Base-by-base conservation (phyloP, 2,888 invertebrate species). In the Corythucha ciliata region DNA sequence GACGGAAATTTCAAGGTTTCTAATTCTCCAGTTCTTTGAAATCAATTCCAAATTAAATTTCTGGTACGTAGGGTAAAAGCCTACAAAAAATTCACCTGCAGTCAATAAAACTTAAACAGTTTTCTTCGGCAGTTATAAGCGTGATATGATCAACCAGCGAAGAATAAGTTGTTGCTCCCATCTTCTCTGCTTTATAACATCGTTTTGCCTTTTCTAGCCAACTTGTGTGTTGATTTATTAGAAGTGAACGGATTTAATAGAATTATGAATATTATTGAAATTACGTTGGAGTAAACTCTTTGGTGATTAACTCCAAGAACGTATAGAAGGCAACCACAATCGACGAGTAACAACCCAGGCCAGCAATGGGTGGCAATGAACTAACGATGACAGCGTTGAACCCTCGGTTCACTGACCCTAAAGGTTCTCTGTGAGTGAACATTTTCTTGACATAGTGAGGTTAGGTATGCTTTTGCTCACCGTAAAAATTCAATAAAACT, bases 261-360 rank as follows among this genome's bases (percentile, higher is more conserved):
- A n/a, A n/a, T n/a, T n/a, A n/a, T n/a, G n/a, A n/a, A n/a, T n/a
- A n/a, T n/a, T n/a, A n/a, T n/a, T n/a, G n/a, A n/a, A 49, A 40
- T 4, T 24, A 49, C 49, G 49, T 41, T 8, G n/a, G 29, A 5
- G 42, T 32, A 25, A 26, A 49, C 24, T 49, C 32, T 29, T 49
- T 44, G 45, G n/a, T 46, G 27, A 51, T 25, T 22, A 40, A 37
- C 68, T 92, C 90, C 3, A 93, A 71, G 65, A 93, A 84, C 2
- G 83, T 86, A 67, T 86, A 87, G 18, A 81, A 80, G 1, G 89
- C 83, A 2, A 93, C 90, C 70, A 93, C 93, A 1, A 94, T 68
- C 0, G 93, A 81, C 1, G 94, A 93, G 61, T 92, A 92, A 69
- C 91, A 91, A 24, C 92, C 92, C 29, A 94, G 71, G 0, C 93